A percentile compares a stretch with the other conserved stretches of the same genome.
These are phyloP conservation scores for Stenodema calcarata DNA, from an alignment of 2,888 invertebrate genomes.

Conservation along the genomic window DNA sequence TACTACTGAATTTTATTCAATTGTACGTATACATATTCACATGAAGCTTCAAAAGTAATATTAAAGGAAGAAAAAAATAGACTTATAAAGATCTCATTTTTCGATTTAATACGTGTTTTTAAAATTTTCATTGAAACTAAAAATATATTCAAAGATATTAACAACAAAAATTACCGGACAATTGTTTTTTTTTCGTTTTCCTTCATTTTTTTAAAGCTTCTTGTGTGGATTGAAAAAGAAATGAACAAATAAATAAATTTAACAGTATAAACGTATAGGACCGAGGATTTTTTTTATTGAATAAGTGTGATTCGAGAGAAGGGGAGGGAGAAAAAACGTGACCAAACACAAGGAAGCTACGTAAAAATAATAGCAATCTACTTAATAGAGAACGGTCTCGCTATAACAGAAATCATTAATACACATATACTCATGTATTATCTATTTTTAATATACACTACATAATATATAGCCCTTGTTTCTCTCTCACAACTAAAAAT, in stretches of 20 bases:
- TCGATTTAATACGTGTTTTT: neutral
- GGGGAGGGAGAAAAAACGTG: neutral
- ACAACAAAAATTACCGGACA: neutral
- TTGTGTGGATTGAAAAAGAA: neutral
- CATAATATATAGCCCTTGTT: conserved; percentile 49
- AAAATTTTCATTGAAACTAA: neutral
- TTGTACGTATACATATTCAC: conserved; percentile 56
- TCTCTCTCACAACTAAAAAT: conserved; percentile 50
- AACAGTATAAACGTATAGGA: neutral
- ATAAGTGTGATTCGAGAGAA: neutral
- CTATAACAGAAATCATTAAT: conserved; percentile 46
- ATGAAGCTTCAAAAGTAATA: conserved; percentile 48
- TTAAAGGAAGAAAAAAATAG: no score
- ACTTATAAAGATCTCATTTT: conserved; percentile 1
- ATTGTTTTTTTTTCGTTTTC: neutral
- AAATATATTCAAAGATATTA: neutral
- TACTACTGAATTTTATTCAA: conserved; percentile 51
- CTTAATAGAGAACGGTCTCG: conserved; percentile 19
- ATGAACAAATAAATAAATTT: neutral
- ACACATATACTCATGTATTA: conserved; percentile 41
- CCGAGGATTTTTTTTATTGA: neutral
- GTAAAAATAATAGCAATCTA: conserved; percentile 38
- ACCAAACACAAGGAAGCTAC: conserved; percentile 26
- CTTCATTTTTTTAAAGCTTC: neutral
- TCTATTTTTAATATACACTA: conserved; percentile 40